Percentiles rank a stretch among this genome's conserved stretches.
These are phyloP conservation scores for Euura saliciscinereae DNA, from an alignment of 1,140 invertebrate species.

Conservation along the genomic window DNA sequence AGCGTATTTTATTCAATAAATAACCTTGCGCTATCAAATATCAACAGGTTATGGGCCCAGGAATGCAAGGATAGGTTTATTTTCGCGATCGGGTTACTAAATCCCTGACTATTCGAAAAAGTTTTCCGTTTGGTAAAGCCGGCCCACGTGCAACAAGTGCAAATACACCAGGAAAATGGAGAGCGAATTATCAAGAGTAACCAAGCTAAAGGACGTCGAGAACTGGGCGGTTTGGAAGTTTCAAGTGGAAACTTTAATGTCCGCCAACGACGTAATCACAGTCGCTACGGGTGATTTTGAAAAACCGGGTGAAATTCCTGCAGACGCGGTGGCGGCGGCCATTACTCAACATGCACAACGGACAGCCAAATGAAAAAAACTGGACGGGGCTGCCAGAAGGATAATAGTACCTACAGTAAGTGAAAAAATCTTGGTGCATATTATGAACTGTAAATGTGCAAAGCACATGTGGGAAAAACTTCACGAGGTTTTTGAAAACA, in stretches of 20 bases:
- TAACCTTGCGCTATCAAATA: too few relatives aligned
- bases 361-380: constrained; percentile 18
- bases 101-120: constrained; percentile 3
- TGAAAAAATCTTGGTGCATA: constrained; percentile 25
- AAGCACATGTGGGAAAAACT: constrained; percentile 33
- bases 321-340: background rate
- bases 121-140: background rate
- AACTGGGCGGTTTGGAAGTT: constrained; percentile 14
- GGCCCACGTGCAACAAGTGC: constrained; percentile 6
- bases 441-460: constrained; percentile 31
- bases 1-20: too few relatives aligned
- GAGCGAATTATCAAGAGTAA: constrained; percentile 17
- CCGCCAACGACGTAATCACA: background rate
- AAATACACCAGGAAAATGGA: constrained; percentile 17
- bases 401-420: constrained; percentile 29
- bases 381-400: constrained; percentile 28
- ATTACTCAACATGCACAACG: background rate
- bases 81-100: background rate
- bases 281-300: constrained; percentile 6
- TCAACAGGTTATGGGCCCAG: background rate
- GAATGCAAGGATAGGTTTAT: background rate
- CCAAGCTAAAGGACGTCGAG: constrained; percentile 12
- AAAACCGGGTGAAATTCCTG: constrained; percentile 4
- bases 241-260: background rate
- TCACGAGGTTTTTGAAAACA: constrained; percentile 28